phyloP scores from a whole-genome alignment of 2,888 invertebrate genomes.

The Coenonympha arcania region DNA sequence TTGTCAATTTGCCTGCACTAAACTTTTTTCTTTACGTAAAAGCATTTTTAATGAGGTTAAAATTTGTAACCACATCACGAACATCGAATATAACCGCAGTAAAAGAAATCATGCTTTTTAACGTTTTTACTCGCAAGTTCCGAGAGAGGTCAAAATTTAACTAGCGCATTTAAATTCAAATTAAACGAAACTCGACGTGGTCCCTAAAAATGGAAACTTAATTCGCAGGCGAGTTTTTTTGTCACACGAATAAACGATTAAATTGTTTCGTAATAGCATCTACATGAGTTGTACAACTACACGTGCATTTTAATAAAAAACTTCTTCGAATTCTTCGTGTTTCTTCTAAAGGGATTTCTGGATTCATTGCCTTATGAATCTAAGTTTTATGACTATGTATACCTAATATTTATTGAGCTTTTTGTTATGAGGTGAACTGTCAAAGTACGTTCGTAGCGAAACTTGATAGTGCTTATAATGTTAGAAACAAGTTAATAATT shows the following conservation, averaged over 20 bases:
- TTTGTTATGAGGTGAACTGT: too few relatives aligned
- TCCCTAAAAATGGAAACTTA: constrained; percentile 16
- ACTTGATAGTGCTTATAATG: too few relatives aligned
- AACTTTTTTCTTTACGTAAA: constrained; percentile 16
- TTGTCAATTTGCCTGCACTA: constrained; percentile 12
- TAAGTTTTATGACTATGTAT: too few relatives aligned
- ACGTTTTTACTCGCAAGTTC: constrained; percentile 11
- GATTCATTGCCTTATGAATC: too few relatives aligned
- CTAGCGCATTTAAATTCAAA: constrained; percentile 24
- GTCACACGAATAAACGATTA: constrained; percentile 15
- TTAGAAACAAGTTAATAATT: too few relatives aligned
- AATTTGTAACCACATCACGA: constrained; percentile 27
- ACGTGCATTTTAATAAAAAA: too few relatives aligned
- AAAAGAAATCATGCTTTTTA: constrained; percentile 23
- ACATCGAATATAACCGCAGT: constrained; percentile 12
- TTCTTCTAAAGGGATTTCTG: too few relatives aligned
- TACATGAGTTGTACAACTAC: not conserved
- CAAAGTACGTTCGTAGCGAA: too few relatives aligned
- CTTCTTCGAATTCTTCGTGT: too few relatives aligned
- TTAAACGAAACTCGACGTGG: constrained; percentile 17
- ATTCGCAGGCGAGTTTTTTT: constrained; percentile 10
- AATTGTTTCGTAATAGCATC: constrained; percentile 5
- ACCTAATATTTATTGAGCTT: too few relatives aligned
- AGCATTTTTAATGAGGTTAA: constrained; percentile 20
- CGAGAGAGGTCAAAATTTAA: constrained; percentile 22